Percentiles rank a stretch among this genome's conserved stretches.
phyloP scores from a whole-genome alignment of 2,113 vertebrate species.

The Ginglymostoma cirratum region DNA sequence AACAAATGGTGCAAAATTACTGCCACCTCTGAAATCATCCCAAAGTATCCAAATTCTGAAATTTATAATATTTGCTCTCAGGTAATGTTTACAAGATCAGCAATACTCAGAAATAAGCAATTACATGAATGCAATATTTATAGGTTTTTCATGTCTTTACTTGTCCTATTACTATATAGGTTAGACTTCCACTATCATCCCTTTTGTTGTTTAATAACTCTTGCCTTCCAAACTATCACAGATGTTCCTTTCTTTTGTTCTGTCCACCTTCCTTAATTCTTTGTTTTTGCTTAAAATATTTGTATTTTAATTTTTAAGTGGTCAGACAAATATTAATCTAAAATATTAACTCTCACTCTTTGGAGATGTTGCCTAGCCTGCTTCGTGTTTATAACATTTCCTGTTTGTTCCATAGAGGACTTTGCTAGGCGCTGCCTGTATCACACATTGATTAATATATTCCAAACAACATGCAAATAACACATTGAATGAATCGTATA shows the following conservation, averaged over 20 bases:
- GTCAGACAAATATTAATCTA: neutral
- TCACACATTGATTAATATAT: neutral
- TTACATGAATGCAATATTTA: too few relatives aligned
- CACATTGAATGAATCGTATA: neutral
- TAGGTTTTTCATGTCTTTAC: too few relatives aligned
- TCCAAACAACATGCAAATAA: neutral
- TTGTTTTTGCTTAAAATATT: neutral
- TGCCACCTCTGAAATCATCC: neutral
- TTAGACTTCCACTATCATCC: too few relatives aligned
- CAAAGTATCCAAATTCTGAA: neutral
- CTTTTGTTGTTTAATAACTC: too few relatives aligned
- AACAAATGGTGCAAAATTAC: neutral
- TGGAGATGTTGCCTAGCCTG: neutral
- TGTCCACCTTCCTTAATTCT: neutral
- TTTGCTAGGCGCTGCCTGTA: neutral
- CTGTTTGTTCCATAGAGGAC: neutral
- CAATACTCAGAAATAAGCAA: neutral
- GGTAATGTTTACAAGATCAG: neutral
- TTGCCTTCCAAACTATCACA: too few relatives aligned
- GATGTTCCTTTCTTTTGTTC: neutral
- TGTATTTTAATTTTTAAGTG: too few relatives aligned
- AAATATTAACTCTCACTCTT: neutral
- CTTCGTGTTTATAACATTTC: neutral
- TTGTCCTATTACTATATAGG: too few relatives aligned
- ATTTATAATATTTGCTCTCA: neutral